A percentile compares a stretch with the other conserved stretches of the same genome.
These are phyloP conservation scores for Cryptophagus acutangulus DNA, from an alignment of 2,888 invertebrate genomes.

Conservation along the genomic window DNA sequence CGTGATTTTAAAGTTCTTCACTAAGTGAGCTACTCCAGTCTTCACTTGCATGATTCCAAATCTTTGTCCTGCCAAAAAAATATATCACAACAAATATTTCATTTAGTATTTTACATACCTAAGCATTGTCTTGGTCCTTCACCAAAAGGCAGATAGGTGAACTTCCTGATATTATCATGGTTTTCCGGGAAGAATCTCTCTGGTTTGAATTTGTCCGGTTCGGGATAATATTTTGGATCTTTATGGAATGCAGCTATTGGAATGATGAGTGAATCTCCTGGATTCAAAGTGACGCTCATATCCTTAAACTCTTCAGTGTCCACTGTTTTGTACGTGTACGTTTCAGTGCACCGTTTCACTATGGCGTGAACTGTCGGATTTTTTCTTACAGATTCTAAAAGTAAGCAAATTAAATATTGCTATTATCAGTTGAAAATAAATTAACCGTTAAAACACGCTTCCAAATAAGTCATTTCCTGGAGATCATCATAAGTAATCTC, in stretches of 20 bases:
- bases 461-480: conserved; percentile 49
- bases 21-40: conserved; percentile 39
- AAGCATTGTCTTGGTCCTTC: conserved; percentile 39
- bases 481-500: conserved; percentile 49
- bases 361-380: conserved; percentile 23
- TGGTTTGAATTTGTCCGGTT: conserved; percentile 45
- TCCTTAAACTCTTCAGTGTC: conserved; percentile 21
- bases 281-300: conserved; percentile 27
- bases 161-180: conserved; percentile 31
- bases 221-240: conserved; percentile 42
- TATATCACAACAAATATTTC: conserved; percentile 10
- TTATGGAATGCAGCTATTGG: conserved; percentile 40
- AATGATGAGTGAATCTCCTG: conserved; percentile 37
- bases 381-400: conserved; percentile 23
- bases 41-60: conserved; percentile 40
- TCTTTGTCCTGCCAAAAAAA: conserved; percentile 30
- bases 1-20: conserved; percentile 38
- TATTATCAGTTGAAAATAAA: conserved; percentile 2
- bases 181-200: conserved; percentile 43
- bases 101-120: conserved; percentile 25
- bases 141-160: conserved; percentile 35
- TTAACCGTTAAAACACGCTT: conserved; percentile 49
- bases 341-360: conserved; percentile 30
- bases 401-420: conserved; percentile 8
- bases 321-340: conserved; percentile 25